Percentiles rank a stretch among this genome's conserved stretches.
Evolutionary conservation across 2,888 invertebrate genomes (phyloP).

Genomic region (Nemoura dubitans): DNA sequence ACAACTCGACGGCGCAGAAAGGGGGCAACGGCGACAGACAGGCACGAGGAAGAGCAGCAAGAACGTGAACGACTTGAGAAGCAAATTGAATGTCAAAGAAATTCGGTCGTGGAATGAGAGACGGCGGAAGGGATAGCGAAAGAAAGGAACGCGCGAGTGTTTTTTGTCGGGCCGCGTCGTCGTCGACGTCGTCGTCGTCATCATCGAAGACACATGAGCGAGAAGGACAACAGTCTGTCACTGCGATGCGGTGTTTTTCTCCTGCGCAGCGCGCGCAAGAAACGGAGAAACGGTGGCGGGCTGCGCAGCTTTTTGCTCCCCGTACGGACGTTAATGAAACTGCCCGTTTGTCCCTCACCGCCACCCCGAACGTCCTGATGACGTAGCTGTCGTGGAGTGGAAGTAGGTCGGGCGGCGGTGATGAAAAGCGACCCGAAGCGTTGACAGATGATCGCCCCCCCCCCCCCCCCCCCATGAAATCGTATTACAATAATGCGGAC

Average conservation of each 20-base stretch:
- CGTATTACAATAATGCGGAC: neutral
- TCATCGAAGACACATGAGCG: neutral
- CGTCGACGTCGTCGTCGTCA: too few species aligned
- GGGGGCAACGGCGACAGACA: neutral
- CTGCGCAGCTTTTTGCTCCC: neutral
- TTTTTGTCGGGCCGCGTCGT: neutral
- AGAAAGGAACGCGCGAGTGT: neutral
- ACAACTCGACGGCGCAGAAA: neutral
- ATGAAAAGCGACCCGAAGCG: too few species aligned
- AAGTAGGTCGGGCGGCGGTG: too few species aligned
- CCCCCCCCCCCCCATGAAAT: too few species aligned
- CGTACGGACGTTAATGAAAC: neutral
- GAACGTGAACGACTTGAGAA: neutral
- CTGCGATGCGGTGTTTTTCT: neutral
- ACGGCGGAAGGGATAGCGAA: neutral
- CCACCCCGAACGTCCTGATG: too few species aligned
- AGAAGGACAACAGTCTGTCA: neutral
- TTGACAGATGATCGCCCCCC: too few species aligned
- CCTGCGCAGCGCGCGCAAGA: neutral
- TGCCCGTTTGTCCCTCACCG: neutral
- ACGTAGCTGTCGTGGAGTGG: neutral
- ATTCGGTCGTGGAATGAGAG: neutral
- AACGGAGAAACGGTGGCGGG: neutral
- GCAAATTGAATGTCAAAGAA: slow-evolving; percentile 26
- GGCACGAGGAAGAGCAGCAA: neutral